A percentile compares a stretch with the other conserved stretches of the same genome.
phyloP scores from a whole-genome alignment of 1,140 invertebrate genomes.

The Drosophila ficusphila region DNA sequence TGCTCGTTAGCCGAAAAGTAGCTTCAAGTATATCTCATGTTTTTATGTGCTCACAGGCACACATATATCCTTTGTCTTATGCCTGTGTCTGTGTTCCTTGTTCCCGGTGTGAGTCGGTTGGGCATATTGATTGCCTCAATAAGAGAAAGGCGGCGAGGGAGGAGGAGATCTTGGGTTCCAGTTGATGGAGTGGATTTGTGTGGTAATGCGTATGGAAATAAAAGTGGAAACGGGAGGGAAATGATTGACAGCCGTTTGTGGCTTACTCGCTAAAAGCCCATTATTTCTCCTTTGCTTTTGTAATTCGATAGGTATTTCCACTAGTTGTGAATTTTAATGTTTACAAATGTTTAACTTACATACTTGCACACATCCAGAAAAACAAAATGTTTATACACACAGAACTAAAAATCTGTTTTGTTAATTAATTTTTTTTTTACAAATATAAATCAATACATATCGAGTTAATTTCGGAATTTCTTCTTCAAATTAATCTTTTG shows the following conservation, averaged over 20 bases:
- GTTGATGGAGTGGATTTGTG: conserved; percentile 56
- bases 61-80: conserved; percentile 43
- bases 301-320: conserved; percentile 29
- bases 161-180: conserved; percentile 5
- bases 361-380: no score
- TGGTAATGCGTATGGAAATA: conserved; percentile 39
- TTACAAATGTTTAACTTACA: no score
- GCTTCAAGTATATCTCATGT: conserved; percentile 65
- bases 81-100: conserved; percentile 12
- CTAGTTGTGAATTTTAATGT: no score
- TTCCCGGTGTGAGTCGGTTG: conserved; percentile 22
- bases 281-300: conserved; percentile 15
- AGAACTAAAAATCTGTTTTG: no score
- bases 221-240: conserved; percentile 21
- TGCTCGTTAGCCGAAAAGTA: conserved; percentile 75
- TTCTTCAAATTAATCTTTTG: no score
- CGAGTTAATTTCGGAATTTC: no score
- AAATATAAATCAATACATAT: no score
- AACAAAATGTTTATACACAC: no score
- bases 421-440: no score
- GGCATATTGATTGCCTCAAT: conserved; percentile 59
- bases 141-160: conserved; percentile 3
- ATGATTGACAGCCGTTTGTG: conserved; percentile 56
- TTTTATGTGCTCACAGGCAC: conserved; percentile 40
- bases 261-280: conserved; percentile 32